Evolutionary conservation across 2,113 vertebrate genomes (phyloP).

Genomic region (Oriolus oriolus): DNA sequence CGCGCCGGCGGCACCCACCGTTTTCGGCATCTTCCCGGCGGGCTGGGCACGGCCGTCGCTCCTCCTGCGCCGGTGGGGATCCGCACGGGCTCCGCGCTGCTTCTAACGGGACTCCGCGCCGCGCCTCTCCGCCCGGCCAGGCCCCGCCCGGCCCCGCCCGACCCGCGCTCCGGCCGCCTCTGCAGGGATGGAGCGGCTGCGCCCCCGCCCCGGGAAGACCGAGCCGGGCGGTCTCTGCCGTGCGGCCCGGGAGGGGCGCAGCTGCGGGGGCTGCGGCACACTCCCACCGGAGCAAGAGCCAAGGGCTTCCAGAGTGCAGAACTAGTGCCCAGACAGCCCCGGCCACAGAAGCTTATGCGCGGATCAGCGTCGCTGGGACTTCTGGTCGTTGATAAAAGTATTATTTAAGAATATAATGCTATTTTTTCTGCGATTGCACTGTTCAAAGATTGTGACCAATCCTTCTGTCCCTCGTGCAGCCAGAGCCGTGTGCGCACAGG

Average conservation of each 20-base stretch:
- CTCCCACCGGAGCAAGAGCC: accelerated
- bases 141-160: background rate
- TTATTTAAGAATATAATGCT: background rate
- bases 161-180: background rate
- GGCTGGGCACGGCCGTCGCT: background rate
- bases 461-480: background rate
- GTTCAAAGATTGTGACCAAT: accelerated
- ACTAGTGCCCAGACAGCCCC: accelerated
- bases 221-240: background rate
- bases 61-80: background rate
- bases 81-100: constrained; percentile 22
- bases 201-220: background rate
- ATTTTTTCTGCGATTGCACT: accelerated
- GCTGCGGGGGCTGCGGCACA: background rate
- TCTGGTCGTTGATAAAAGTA: too few relatives aligned
- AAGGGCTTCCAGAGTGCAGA: accelerated
- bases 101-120: constrained; percentile 75
- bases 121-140: background rate
- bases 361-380: accelerated
- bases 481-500: accelerated
- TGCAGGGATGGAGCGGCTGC: background rate
- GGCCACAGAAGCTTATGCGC: accelerated
- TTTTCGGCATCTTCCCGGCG: constrained; percentile 43
- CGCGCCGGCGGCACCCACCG: background rate
- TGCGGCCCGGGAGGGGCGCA: background rate